phyloP scores from a whole-genome alignment of 2,797 vertebrate species.

The Poeciliopsis turneri region DNA sequence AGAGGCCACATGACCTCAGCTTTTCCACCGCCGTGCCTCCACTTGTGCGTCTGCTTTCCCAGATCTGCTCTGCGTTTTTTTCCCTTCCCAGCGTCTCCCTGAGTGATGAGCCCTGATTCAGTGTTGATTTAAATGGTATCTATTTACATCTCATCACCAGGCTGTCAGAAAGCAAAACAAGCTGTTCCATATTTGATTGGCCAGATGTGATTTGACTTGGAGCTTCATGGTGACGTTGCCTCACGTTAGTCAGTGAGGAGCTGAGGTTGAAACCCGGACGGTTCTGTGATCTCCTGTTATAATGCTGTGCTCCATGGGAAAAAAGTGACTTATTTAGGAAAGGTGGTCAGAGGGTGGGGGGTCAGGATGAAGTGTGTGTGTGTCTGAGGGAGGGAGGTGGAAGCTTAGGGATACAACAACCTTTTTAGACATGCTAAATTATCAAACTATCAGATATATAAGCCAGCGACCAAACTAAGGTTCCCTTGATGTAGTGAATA shows the following conservation, averaged over 20 bases:
- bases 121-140: conserved; percentile 71
- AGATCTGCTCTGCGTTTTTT: conserved; percentile 46
- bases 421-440: too few relatives aligned
- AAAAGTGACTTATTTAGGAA: too few relatives aligned
- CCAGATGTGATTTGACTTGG: conserved; percentile 51
- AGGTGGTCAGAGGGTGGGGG: too few relatives aligned
- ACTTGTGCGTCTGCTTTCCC: conserved; percentile 43
- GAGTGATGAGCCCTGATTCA: conserved; percentile 58
- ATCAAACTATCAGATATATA: too few relatives aligned
- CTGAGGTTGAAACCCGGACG: conserved; percentile 39
- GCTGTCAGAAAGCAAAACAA: conserved; percentile 54
- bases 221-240: conserved; percentile 27
- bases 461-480: too few relatives aligned
- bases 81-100: conserved; percentile 36
- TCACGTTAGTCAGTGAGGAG: conserved; percentile 39
- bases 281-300: conserved; percentile 57
- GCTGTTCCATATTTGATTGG: conserved; percentile 51
- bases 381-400: too few relatives aligned
- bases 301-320: too few relatives aligned
- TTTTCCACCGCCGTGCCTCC: conserved; percentile 63
- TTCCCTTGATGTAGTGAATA: too few relatives aligned
- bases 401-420: too few relatives aligned
- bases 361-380: too few relatives aligned
- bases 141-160: conserved; percentile 64
- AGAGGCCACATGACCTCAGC: conserved; percentile 73